Percentiles rank a stretch among this genome's conserved stretches.
Evolutionary conservation across 2,888 invertebrate species (phyloP).

Genomic region (Machimus atricapillus): DNA sequence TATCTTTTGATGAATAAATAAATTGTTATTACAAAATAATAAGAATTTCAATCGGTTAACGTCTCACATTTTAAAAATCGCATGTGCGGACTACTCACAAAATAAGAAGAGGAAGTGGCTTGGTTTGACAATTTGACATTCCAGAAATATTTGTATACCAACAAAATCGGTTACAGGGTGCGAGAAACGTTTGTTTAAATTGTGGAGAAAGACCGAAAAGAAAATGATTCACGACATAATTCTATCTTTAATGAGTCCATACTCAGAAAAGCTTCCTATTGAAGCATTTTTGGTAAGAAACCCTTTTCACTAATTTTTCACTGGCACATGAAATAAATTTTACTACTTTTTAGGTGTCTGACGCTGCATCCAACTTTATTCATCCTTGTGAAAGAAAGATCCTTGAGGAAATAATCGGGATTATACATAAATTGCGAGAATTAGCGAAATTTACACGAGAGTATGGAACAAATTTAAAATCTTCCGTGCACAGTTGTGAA

Average conservation of each 20-base stretch:
- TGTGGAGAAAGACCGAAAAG: not conserved
- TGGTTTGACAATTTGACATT: not conserved
- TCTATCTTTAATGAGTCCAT: constrained; percentile 55
- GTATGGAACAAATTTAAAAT: constrained; percentile 54
- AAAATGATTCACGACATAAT: constrained; percentile 59
- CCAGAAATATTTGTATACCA: not conserved
- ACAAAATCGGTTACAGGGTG: not conserved
- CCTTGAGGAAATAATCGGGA: constrained; percentile 68
- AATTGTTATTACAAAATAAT: not conserved
- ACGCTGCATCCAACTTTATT: constrained; percentile 50
- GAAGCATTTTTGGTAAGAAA: constrained; percentile 54
- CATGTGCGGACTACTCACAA: not conserved
- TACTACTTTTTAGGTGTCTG: not conserved
- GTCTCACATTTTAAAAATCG: not conserved
- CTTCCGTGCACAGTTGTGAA: constrained; percentile 49
- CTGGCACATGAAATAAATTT: not conserved
- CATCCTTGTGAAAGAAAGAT: constrained; percentile 73
- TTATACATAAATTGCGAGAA: constrained; percentile 70
- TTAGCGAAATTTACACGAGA: constrained; percentile 70
- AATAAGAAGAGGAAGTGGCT: not conserved
- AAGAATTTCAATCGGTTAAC: not conserved
- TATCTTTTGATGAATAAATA: not conserved
- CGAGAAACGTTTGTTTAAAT: not conserved
- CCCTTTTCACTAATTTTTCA: not conserved
- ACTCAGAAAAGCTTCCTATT: constrained; percentile 52